A percentile compares a stretch with the other conserved stretches of the same genome.
These are phyloP conservation scores for Otolemur garnettii DNA, from an alignment of 2,113 vertebrate genomes.

Conservation along the genomic window DNA sequence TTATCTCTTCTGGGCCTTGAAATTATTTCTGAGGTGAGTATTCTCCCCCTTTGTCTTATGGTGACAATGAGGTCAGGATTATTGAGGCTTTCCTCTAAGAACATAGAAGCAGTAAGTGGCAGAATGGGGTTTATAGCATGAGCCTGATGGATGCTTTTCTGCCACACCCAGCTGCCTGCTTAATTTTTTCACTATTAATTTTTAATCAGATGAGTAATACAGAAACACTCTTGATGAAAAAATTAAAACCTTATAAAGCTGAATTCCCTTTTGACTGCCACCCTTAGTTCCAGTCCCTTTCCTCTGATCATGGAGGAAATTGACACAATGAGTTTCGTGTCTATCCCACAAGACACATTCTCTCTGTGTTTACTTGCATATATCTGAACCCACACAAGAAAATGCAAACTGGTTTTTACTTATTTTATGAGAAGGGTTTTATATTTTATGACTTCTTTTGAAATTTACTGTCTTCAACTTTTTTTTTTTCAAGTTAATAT, in stretches of 20 bases:
- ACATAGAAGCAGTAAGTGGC: neutral
- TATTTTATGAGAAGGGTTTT: neutral
- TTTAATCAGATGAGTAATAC: conserved; percentile 43
- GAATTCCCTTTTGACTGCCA: neutral
- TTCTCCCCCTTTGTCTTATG: neutral
- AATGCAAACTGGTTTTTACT: neutral
- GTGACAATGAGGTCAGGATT: neutral
- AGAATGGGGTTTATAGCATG: neutral
- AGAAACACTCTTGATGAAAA: conserved; percentile 8
- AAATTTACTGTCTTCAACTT: neutral
- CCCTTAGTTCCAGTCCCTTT: neutral
- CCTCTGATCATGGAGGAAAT: neutral
- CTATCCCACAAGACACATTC: neutral
- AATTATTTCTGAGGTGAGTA: neutral
- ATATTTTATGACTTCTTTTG: neutral
- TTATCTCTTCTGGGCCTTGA: neutral
- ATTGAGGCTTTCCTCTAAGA: neutral
- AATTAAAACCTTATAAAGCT: neutral
- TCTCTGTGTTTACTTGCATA: neutral
- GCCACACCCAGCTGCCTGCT: neutral
- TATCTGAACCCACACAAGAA: neutral
- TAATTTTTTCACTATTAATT: conserved; percentile 15
- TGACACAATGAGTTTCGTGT: neutral
- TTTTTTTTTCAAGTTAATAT: too few relatives aligned
- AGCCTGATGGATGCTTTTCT: neutral